Evolutionary conservation across 1,140 invertebrate species (phyloP).

Genomic region (Paramacrobiotus metropolitanus): DNA sequence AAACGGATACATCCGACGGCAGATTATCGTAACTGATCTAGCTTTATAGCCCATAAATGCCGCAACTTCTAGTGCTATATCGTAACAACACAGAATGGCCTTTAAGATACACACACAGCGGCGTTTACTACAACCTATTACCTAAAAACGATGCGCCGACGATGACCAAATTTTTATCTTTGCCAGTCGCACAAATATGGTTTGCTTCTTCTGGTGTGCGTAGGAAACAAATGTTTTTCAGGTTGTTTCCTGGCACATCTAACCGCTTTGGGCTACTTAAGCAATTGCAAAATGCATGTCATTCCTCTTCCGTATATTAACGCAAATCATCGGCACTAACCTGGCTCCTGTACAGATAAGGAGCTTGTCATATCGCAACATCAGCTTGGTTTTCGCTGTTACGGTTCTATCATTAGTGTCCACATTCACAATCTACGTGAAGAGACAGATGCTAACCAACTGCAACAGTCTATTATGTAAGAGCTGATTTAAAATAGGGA

Average conservation of each 20-base stretch:
- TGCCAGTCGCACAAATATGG: constrained; percentile 28
- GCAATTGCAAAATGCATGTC: background rate
- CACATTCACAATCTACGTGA: background rate
- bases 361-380: constrained; percentile 41
- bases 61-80: constrained; percentile 35
- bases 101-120: constrained; percentile 6
- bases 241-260: constrained; percentile 30
- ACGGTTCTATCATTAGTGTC: background rate
- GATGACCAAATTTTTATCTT: constrained; percentile 39
- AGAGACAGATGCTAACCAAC: too few relatives aligned
- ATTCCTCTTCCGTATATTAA: too few relatives aligned
- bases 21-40: constrained; percentile 51
- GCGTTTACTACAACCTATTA: too few relatives aligned
- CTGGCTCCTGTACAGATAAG: constrained; percentile 58
- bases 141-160: constrained; percentile 51
- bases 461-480: too few relatives aligned
- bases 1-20: constrained; percentile 44
- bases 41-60: constrained; percentile 47
- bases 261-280: background rate
- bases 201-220: constrained; percentile 45
- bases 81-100: background rate
- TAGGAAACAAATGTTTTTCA: constrained; percentile 48
- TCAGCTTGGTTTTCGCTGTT: constrained; percentile 3
- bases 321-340: too few relatives aligned
- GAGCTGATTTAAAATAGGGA: too few relatives aligned